Evolutionary conservation across 2,797 vertebrate species (phyloP).

Genomic region (Myripristis murdjan): DNA sequence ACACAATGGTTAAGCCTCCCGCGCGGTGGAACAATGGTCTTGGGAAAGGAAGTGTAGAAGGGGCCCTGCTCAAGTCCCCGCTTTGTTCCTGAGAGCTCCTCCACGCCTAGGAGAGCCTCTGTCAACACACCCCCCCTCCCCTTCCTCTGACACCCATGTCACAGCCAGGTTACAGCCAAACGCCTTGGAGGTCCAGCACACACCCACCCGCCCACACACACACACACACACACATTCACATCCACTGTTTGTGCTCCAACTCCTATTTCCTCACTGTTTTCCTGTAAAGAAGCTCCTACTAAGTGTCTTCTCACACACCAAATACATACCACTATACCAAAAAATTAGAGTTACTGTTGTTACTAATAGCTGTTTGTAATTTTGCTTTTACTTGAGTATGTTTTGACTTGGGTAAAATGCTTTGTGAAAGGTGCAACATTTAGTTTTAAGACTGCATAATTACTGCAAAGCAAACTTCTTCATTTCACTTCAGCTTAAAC

Average conservation of each 20-base stretch:
- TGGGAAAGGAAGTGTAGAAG: slow-evolving; percentile 69
- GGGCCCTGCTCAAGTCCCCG: slow-evolving; percentile 56
- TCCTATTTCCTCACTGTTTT: neutral
- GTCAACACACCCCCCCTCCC: slow-evolving; percentile 56
- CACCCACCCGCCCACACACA: slow-evolving; percentile 2
- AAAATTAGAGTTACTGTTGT: no score
- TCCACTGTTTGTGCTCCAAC: slow-evolving; percentile 9
- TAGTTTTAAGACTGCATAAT: no score
- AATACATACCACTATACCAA: neutral
- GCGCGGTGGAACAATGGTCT: slow-evolving; percentile 67
- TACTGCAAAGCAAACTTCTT: no score
- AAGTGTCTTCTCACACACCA: slow-evolving; percentile 5
- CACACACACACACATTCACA: no score
- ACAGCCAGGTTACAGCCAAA: slow-evolving; percentile 34
- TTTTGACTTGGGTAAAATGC: no score
- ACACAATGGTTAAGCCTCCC: slow-evolving; percentile 43
- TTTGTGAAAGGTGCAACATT: no score
- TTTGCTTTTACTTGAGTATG: no score
- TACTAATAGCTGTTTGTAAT: no score
- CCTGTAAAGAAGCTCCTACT: neutral
- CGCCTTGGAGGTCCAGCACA: slow-evolving; percentile 24
- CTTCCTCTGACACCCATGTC: slow-evolving; percentile 42
- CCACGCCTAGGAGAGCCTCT: slow-evolving; percentile 49
- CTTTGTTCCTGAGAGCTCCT: slow-evolving; percentile 62
- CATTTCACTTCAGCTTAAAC: no score